phyloP scores from a whole-genome alignment of 92 coral and sea anemone genomes.

The Paragorgia papillata region DNA sequence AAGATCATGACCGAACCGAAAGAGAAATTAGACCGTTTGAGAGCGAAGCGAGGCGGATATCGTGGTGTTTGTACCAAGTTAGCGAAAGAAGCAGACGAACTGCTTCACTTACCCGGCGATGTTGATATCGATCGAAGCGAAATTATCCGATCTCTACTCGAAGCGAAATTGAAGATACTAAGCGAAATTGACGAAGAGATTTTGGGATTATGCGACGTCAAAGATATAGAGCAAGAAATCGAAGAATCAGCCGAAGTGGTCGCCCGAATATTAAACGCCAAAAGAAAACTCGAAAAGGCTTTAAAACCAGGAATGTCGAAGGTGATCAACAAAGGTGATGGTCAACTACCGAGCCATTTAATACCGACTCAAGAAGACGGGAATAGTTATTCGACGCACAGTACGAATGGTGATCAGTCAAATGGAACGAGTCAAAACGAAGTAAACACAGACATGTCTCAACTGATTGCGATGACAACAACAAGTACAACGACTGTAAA shows the following conservation, averaged over 20 bases:
- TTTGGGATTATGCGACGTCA: conserved; percentile 14
- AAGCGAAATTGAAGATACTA: conserved; percentile 2
- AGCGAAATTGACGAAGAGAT: conserved; percentile 21
- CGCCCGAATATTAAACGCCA: conserved; percentile 17
- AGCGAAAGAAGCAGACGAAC: conserved; percentile 19
- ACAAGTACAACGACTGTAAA: too few relatives aligned
- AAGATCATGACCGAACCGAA: neutral
- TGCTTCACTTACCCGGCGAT: neutral
- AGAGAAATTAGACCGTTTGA: conserved; percentile 8
- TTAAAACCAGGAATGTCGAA: neutral
- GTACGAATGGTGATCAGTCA: neutral
- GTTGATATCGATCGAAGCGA: neutral
- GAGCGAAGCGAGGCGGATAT: conserved; percentile 32
- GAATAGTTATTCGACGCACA: neutral
- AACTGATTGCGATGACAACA: neutral
- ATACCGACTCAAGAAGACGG: conserved; percentile 1
- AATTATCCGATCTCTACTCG: neutral
- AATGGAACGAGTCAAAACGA: neutral
- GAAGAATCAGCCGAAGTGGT: conserved; percentile 13
- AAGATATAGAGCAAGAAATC: conserved; percentile 23
- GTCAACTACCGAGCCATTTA: neutral
- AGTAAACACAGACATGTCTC: neutral
- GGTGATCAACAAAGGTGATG: neutral
- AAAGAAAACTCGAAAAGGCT: neutral
- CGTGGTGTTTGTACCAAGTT: too few relatives aligned